phyloP scores from a whole-genome alignment of 2,888 invertebrate species.

The Ecdyonurus torrentis region DNA sequence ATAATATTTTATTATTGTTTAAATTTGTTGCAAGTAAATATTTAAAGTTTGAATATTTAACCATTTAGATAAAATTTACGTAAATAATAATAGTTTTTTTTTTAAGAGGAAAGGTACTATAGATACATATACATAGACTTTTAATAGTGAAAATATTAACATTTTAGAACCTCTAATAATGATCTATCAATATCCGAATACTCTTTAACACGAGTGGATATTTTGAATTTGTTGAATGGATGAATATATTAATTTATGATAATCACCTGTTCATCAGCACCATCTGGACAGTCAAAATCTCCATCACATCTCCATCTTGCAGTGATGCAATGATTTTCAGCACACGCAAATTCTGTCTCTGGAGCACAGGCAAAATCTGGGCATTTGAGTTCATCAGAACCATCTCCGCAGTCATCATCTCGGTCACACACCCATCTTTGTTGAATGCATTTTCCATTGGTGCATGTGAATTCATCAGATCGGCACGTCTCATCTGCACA shows the following conservation, averaged over 20 bases:
- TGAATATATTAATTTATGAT: background rate
- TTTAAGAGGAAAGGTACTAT: too few species aligned
- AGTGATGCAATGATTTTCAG: constrained; percentile 58
- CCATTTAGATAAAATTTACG: too few species aligned
- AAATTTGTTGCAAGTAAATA: too few species aligned
- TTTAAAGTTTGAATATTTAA: too few species aligned
- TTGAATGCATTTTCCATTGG: constrained; percentile 75
- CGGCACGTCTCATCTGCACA: constrained; percentile 71
- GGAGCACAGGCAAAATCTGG: constrained; percentile 49
- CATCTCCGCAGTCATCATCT: constrained; percentile 76
- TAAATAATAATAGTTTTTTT: too few species aligned
- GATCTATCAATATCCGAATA: too few species aligned
- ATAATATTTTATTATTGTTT: too few species aligned
- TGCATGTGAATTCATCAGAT: constrained; percentile 84
- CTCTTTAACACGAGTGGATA: too few species aligned
- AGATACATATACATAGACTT: too few species aligned
- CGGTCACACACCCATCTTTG: constrained; percentile 72
- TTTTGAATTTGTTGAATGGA: too few species aligned
- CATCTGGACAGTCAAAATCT: constrained; percentile 68
- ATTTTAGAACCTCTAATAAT: too few species aligned
- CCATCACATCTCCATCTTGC: constrained; percentile 75
- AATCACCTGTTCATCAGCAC: constrained; percentile 60
- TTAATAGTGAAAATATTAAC: too few species aligned
- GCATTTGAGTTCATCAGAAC: constrained; percentile 65
- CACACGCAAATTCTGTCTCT: constrained; percentile 55